These are phyloP conservation scores for Solenopsis invicta DNA, from an alignment of 1,140 invertebrate genomes.

Conservation along the genomic window DNA sequence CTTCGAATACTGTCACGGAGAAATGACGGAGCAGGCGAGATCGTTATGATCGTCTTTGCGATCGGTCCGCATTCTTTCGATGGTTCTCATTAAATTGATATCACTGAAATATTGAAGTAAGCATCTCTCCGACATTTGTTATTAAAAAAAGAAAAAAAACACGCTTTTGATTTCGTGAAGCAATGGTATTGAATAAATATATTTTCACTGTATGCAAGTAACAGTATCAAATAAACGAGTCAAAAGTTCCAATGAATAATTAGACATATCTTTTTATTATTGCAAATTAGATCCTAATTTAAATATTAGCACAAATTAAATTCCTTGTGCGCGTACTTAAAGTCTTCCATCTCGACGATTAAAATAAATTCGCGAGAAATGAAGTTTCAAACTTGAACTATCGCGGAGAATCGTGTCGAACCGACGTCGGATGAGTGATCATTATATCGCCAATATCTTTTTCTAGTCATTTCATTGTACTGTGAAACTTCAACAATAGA, in stretches of 20 bases:
- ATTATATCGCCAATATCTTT: constrained; percentile 48
- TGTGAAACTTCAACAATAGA: constrained; percentile 43
- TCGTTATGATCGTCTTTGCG: constrained; percentile 35
- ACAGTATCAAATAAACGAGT: background rate
- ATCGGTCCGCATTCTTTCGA: constrained; percentile 25
- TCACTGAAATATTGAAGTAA: background rate
- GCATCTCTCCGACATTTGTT: background rate
- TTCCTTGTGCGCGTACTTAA: background rate
- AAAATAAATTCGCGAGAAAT: constrained; percentile 17
- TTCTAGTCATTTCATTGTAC: constrained; percentile 19
- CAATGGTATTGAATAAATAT: background rate
- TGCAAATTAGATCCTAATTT: constrained; percentile 9
- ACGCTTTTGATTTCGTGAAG: background rate
- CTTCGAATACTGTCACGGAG: constrained; percentile 49
- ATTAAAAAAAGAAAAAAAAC: background rate
- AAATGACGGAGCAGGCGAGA: constrained; percentile 32
- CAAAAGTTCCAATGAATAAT: constrained; percentile 12
- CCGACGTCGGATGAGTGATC: constrained; percentile 10
- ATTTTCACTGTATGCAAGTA: constrained; percentile 1
- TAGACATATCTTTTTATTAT: background rate
- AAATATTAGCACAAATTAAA: constrained; percentile 26
- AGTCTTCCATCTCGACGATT: background rate
- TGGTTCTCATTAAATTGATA: constrained; percentile 1
- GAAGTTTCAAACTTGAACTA: constrained; percentile 35
- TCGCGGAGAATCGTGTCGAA: constrained; percentile 22